These are phyloP conservation scores for Leptestheria dahalacensis DNA, from an alignment of 1,140 invertebrate genomes.

Conservation along the genomic window DNA sequence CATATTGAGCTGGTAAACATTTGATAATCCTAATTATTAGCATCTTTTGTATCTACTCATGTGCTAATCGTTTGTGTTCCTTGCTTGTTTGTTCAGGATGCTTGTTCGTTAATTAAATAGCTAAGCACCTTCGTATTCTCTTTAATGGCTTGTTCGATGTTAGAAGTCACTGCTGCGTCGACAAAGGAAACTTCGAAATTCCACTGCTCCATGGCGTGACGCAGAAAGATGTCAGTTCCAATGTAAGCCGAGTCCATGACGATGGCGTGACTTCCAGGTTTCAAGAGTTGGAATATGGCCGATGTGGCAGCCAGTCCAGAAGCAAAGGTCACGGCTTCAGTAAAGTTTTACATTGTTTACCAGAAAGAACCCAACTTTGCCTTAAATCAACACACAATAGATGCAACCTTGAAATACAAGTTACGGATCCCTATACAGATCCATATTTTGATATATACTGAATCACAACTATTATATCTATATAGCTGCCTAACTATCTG, in stretches of 20 bases:
- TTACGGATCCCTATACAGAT: too few relatives aligned
- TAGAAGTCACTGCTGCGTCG: not conserved
- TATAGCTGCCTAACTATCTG: too few relatives aligned
- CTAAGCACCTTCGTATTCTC: not conserved
- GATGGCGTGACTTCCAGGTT: conserved; percentile 2
- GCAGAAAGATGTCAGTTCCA: not conserved
- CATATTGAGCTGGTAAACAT: too few relatives aligned
- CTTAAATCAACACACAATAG: too few relatives aligned
- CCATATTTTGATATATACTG: too few relatives aligned
- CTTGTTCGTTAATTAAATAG: not conserved
- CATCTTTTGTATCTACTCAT: not conserved
- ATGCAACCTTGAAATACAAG: too few relatives aligned
- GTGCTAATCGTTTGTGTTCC: not conserved
- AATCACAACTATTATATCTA: too few relatives aligned
- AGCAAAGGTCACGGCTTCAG: not conserved
- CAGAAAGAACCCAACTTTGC: too few relatives aligned
- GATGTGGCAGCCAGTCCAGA: conserved; percentile 8
- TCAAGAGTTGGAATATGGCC: not conserved
- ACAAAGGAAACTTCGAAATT: conserved; percentile 3
- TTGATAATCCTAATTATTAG: not conserved
- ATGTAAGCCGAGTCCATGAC: not conserved
- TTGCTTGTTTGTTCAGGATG: too few relatives aligned
- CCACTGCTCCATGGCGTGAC: not conserved
- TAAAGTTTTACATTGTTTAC: too few relatives aligned
- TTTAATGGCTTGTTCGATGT: not conserved